Evolutionary conservation across 2,113 vertebrate genomes (phyloP).

Genomic region (Struthio camelus): DNA sequence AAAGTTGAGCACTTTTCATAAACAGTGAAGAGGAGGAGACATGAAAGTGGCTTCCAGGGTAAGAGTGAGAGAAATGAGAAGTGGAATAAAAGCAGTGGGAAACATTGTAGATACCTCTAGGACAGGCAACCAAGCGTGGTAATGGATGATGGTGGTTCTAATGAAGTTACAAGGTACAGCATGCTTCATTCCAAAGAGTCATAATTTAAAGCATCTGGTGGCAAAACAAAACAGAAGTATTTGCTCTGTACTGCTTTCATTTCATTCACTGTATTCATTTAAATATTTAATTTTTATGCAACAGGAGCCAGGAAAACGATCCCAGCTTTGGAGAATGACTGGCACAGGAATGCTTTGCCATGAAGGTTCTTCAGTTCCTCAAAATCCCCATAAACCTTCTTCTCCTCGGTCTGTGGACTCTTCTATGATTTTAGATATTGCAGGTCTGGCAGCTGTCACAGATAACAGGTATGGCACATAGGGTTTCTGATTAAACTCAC

Average conservation of each 20-base stretch:
- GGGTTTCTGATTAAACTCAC: not conserved
- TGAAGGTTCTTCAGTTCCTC: constrained; percentile 94
- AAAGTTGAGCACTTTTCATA: not conserved
- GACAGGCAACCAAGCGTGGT: not conserved
- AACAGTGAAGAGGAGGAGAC: not conserved
- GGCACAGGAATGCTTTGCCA: constrained; percentile 91
- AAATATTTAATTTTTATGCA: not conserved
- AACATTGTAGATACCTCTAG: not conserved
- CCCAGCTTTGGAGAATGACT: constrained; percentile 95
- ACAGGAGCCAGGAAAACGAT: constrained; percentile 96
- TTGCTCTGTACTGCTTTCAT: not conserved
- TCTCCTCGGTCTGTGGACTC: constrained; percentile 83
- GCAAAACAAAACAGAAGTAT: not conserved
- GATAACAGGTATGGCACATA: constrained; percentile 86
- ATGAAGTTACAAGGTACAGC: not conserved
- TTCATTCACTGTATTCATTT: not conserved
- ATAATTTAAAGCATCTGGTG: not conserved
- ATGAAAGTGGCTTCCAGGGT: not conserved
- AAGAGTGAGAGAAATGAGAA: not conserved
- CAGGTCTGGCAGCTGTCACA: constrained; percentile 92
- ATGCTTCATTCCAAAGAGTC: not conserved
- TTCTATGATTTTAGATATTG: constrained; percentile 91
- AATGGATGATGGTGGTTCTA: not conserved
- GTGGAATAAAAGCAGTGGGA: not conserved
- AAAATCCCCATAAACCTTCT: constrained; percentile 84